Base-by-base conservation (phyloP, 1,140 invertebrate species). In the Psilanteris sp. region DNA sequence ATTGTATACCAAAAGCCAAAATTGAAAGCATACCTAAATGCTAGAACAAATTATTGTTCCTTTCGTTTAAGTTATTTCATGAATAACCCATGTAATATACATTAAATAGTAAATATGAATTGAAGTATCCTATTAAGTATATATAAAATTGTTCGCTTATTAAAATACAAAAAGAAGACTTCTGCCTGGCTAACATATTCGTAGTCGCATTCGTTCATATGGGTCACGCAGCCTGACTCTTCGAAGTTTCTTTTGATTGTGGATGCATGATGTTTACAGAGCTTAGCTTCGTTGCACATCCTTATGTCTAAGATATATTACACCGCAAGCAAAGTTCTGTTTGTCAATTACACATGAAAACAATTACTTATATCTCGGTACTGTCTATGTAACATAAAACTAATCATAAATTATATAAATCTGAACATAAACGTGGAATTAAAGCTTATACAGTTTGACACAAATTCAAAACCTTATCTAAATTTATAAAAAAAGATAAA, bases 341-440 rank as follows among this genome's bases (percentile, higher is more conserved):
- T 54, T 59, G 59, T 44, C 70, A 66, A 74, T 43, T 74, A 74
- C 59, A 66, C 44, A 61, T 44, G 50, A 66, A 61, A 50, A 43
- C 54, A 52, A 44, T 61, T 54, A 73, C 61, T 24, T 13, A 34
- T n/a, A n/a, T n/a, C 68, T 57, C 62, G 48, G 32, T 14, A 37
- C 50, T 43, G 50, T 64, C 68, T 57, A 26, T 62, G 48, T 57
- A 52, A 71, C 66, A 71, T 59, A 78, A 79, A 81, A 78, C 67
- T 70, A 52, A 79, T 85, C 78, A 83, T 71, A 83, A 85, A 85
- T 85, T 85, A 81, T 74, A 85, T 85, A 83, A 83, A 85, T 84
- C 76, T 83, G 82, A 83, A 80, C 81, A 81, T 18, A n/a, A n/a
- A n/a, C n/a, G n/a, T n/a, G n/a, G n/a, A n/a, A n/a, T n/a, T n/a